Conservation (phyloP, 2,113 vertebrate genomes). For the Cyanoramphus novaezelandiae region DNA sequence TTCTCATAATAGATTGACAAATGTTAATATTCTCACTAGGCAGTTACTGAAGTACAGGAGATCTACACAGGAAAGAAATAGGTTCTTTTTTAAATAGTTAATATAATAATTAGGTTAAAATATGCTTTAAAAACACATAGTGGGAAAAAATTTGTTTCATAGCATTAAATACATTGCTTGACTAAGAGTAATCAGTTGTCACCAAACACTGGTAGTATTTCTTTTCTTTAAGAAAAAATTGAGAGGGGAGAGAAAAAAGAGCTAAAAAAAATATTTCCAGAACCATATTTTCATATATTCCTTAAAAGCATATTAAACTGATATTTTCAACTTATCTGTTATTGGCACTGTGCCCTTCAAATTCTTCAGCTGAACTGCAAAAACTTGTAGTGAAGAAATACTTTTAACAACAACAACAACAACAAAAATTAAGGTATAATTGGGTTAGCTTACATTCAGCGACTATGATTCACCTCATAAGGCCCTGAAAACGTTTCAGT, state of each 20-base stretch:
- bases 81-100: background rate
- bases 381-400: background rate
- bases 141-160: background rate
- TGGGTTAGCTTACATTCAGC: background rate
- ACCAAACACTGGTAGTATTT: background rate
- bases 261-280: background rate
- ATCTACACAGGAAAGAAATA: background rate
- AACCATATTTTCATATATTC: rapidly evolving
- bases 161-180: background rate
- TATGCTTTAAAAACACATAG: background rate
- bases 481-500: background rate
- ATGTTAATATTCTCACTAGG: background rate
- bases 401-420: background rate
- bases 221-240: background rate
- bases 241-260: rapidly evolving
- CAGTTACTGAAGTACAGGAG: background rate
- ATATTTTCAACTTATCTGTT: background rate
- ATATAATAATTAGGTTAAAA: background rate
- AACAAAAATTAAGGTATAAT: background rate
- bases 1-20: background rate
- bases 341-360: background rate
- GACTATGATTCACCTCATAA: background rate
- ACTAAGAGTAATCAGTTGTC: background rate
- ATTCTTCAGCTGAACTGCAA: background rate
- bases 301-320: background rate